A percentile compares a stretch with the other conserved stretches of the same genome.
Conservation (phyloP, 2,888 invertebrate genomes). For the Timema cristinae region DNA sequence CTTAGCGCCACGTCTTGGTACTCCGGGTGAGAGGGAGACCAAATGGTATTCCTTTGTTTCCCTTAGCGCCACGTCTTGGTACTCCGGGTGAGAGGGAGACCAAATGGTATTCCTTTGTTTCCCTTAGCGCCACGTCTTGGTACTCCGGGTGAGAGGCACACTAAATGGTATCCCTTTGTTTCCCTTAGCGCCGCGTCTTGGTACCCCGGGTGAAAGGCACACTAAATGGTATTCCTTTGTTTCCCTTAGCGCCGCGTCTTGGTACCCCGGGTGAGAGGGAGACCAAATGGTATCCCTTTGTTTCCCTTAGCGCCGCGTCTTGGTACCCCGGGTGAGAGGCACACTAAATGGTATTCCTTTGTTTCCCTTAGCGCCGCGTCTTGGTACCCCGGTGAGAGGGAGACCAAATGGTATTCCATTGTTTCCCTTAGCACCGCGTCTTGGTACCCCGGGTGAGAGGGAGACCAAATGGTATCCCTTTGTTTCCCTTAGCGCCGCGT, state of each 20-base stretch:
- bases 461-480: not conserved
- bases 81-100: conserved; percentile 68
- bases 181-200: conserved; percentile 48
- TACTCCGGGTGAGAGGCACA: conserved; percentile 68
- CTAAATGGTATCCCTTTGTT: no score
- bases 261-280: conserved; percentile 77
- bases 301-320: conserved; percentile 41
- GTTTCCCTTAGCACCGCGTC: no score
- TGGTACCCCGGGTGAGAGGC: conserved; percentile 77
- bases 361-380: no score
- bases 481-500: no score
- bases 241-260: conserved; percentile 42
- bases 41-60: no score
- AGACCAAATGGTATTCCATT: no score
- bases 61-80: conserved; percentile 52
- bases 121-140: conserved; percentile 52
- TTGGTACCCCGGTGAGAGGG: conserved; percentile 78
- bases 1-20: conserved; percentile 57
- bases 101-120: no score
- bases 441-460: conserved; percentile 82
- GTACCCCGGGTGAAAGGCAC: conserved; percentile 72
- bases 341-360: no score
- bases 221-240: no score
- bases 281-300: no score
- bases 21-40: conserved; percentile 63